Conservation (phyloP, 1,140 invertebrate species). For the Scaptomyza hsui region DNA sequence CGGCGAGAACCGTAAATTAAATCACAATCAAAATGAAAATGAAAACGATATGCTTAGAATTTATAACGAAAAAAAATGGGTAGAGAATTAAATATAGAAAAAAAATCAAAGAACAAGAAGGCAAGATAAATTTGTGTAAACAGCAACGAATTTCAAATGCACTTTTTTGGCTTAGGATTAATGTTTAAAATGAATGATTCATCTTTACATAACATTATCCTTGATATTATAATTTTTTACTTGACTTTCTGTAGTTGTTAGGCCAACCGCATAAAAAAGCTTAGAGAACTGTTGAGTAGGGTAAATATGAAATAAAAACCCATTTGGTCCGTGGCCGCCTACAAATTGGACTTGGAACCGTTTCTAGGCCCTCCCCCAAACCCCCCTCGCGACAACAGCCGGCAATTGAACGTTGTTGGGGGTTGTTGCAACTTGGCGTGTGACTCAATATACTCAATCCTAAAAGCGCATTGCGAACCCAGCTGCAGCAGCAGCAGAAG, state of each 20-base stretch:
- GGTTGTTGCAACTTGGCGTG: conserved; percentile 63
- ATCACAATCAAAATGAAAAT: conserved; percentile 78
- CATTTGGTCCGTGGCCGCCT: conserved; percentile 77
- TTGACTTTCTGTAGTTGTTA: too few species aligned
- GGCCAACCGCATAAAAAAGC: background rate
- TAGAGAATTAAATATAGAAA: conserved; percentile 47
- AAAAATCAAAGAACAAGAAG: conserved; percentile 35
- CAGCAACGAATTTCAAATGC: background rate
- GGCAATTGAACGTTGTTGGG: conserved; percentile 50
- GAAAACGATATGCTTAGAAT: conserved; percentile 81
- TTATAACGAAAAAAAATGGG: conserved; percentile 70
- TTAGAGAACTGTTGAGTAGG: conserved; percentile 6
- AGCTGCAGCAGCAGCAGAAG: conserved; percentile 39
- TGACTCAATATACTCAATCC: conserved; percentile 76
- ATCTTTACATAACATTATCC: too few species aligned
- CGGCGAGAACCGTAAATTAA: conserved; percentile 79
- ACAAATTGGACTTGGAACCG: conserved; percentile 59
- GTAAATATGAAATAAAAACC: conserved; percentile 48
- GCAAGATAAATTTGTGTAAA: too few species aligned
- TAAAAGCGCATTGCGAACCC: conserved; percentile 26
- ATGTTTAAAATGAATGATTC: too few species aligned
- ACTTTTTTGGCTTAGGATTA: too few species aligned
- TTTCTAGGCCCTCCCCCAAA: conserved; percentile 39
- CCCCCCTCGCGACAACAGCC: conserved; percentile 23
- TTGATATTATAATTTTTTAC: too few species aligned